These are phyloP conservation scores for Cuculus canorus DNA, from an alignment of 2,797 vertebrate genomes.

Conservation along the genomic window DNA sequence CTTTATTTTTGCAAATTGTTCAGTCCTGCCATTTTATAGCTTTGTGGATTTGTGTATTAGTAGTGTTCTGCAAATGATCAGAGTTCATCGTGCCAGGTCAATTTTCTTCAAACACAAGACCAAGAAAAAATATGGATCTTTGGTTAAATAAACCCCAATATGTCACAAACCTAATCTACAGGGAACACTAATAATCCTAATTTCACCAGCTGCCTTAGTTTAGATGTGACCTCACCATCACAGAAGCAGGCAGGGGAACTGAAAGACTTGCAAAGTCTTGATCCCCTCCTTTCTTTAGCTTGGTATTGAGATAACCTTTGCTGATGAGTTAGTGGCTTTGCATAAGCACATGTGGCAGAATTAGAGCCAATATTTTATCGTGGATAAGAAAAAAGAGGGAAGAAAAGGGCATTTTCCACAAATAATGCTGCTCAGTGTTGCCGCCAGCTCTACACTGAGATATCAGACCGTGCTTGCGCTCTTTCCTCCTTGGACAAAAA, in stretches of 20 bases:
- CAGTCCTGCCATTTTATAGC: fast-evolving
- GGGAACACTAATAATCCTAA: not conserved
- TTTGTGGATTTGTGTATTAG: not conserved
- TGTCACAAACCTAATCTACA: not conserved
- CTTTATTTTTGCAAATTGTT: not conserved
- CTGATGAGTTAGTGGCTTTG: not conserved
- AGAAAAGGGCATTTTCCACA: conserved; percentile 58
- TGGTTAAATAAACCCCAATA: not conserved
- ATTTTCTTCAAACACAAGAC: not conserved
- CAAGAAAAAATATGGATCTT: not conserved
- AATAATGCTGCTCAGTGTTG: conserved; percentile 52
- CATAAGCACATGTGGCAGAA: not conserved
- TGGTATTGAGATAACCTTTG: conserved; percentile 4
- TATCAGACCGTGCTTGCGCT: not conserved
- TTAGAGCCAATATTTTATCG: conserved; percentile 3
- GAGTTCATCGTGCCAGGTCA: not conserved
- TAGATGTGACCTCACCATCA: not conserved
- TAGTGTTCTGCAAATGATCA: fast-evolving
- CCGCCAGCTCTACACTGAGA: not conserved
- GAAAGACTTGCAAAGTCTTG: not conserved
- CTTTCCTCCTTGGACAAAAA: conserved; percentile 58
- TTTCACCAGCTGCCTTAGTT: not conserved
- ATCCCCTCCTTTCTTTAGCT: not conserved
- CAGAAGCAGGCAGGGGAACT: not conserved
- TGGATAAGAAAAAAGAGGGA: not conserved